Conservation (phyloP, 1,140 invertebrate genomes). For the Diorhabda carinulata region DNA sequence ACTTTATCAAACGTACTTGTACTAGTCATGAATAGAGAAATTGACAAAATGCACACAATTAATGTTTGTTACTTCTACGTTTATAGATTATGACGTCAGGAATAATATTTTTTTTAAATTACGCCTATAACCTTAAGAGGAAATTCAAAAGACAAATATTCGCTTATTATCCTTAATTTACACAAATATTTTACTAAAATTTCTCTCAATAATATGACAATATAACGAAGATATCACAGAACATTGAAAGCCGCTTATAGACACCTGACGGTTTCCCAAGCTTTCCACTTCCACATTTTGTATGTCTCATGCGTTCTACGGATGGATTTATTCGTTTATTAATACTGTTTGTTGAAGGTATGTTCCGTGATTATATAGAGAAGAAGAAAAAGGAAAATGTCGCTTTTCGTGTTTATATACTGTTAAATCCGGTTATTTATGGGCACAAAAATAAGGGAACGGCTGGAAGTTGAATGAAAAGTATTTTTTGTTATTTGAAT, state of each 20-base stretch:
- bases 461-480: too few relatives aligned
- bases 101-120: too few relatives aligned
- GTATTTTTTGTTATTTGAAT: too few relatives aligned
- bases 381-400: neutral
- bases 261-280: slow-evolving; percentile 18
- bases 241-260: slow-evolving; percentile 16
- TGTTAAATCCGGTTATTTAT: neutral
- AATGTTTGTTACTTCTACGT: too few relatives aligned
- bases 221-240: slow-evolving; percentile 4
- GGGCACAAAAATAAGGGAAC: neutral
- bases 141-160: neutral
- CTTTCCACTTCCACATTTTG: neutral
- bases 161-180: neutral
- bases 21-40: too few relatives aligned
- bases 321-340: slow-evolving; percentile 12
- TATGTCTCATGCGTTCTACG: slow-evolving; percentile 6
- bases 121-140: too few relatives aligned
- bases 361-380: slow-evolving; percentile 12
- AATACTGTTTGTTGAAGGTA: slow-evolving; percentile 16
- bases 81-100: too few relatives aligned
- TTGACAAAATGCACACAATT: too few relatives aligned
- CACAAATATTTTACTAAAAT: neutral
- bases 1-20: too few relatives aligned
- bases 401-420: slow-evolving; percentile 12
- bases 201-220: neutral